Conservation (phyloP, 1,140 invertebrate genomes). For the Tetragnatha versicolor region DNA sequence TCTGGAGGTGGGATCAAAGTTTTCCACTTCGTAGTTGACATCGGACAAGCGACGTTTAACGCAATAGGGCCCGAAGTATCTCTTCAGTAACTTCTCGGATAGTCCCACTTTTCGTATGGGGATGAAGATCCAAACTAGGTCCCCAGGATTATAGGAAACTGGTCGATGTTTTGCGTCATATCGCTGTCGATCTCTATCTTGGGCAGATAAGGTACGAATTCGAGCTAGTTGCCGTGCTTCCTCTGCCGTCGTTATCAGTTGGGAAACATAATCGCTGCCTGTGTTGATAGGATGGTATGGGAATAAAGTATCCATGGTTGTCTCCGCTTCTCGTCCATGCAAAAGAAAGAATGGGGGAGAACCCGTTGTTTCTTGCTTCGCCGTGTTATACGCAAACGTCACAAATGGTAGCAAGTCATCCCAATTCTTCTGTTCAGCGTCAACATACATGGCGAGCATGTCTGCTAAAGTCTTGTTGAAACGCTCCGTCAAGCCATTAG, state of each 20-base stretch:
- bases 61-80: neutral
- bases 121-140: slow-evolving; percentile 6
- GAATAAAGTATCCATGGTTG: neutral
- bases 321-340: neutral
- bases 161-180: neutral
- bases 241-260: neutral
- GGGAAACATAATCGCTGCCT: neutral
- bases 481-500: neutral
- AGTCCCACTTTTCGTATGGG: neutral
- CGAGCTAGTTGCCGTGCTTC: neutral
- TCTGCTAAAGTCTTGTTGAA: slow-evolving; percentile 23
- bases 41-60: neutral
- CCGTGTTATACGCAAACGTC: neutral
- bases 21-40: neutral
- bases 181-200: neutral
- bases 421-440: neutral
- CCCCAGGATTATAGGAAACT: neutral
- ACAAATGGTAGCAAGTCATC: neutral
- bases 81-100: slow-evolving; percentile 1
- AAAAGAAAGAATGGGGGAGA: neutral
- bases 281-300: neutral
- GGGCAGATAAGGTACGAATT: neutral
- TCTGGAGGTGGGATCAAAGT: neutral
- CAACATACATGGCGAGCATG: neutral
- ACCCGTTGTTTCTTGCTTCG: neutral